phyloP scores from a whole-genome alignment of 2,888 invertebrate species.

The Hypolimnas misippus region DNA sequence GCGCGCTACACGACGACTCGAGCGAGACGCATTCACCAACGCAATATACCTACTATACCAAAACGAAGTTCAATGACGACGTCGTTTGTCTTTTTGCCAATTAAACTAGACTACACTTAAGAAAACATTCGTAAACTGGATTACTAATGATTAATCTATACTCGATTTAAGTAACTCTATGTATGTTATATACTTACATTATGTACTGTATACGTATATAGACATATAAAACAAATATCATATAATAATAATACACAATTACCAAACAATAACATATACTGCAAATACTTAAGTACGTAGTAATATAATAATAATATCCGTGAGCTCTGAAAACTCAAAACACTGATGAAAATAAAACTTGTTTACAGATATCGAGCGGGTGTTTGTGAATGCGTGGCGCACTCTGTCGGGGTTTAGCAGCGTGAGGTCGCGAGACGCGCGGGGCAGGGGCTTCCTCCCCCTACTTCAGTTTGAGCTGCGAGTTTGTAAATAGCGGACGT shows the following conservation, averaged over 20 bases:
- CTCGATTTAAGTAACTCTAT: slow-evolving; percentile 8
- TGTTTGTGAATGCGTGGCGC: slow-evolving; percentile 74
- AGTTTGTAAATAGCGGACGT: slow-evolving; percentile 60
- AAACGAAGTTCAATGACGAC: slow-evolving; percentile 42
- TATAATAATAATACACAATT: slow-evolving; percentile 15
- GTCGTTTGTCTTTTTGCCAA: slow-evolving; percentile 24
- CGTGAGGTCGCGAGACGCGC: slow-evolving; percentile 63
- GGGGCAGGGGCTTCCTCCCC: slow-evolving; percentile 75
- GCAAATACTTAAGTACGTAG: not conserved
- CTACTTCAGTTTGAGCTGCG: slow-evolving; percentile 73
- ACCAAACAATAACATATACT: not conserved
- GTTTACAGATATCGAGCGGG: slow-evolving; percentile 83
- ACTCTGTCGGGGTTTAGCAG: slow-evolving; percentile 68
- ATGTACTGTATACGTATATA: not conserved
- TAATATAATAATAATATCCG: slow-evolving; percentile 14
- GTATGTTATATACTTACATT: slow-evolving; percentile 14
- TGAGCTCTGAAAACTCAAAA: slow-evolving; percentile 57
- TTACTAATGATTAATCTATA: slow-evolving; percentile 3
- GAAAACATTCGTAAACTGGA: slow-evolving; percentile 14
- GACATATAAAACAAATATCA: not conserved
- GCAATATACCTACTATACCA: slow-evolving; percentile 75
- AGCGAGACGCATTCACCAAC: slow-evolving; percentile 69
- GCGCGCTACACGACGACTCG: slow-evolving; percentile 51
- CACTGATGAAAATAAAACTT: slow-evolving; percentile 74
- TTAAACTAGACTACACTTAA: slow-evolving; percentile 20